These are phyloP conservation scores for Bactericera cockerelli DNA, from an alignment of 1,140 invertebrate species.

Conservation along the genomic window DNA sequence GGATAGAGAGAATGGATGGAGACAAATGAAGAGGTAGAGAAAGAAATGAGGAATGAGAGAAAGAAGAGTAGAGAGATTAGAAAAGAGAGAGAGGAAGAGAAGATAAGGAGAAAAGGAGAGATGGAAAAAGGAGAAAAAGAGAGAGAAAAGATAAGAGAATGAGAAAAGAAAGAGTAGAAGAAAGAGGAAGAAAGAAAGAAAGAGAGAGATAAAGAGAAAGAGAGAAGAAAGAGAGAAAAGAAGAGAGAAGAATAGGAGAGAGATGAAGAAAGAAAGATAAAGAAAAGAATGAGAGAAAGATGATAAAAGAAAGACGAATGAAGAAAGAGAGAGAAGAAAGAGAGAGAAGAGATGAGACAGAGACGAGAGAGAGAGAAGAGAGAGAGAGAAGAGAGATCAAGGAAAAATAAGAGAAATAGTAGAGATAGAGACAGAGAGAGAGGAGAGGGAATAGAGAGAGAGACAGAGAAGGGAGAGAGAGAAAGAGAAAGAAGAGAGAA, in stretches of 20 bases:
- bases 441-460: too few relatives aligned
- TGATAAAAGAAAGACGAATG: too few relatives aligned
- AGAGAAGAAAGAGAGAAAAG: not conserved
- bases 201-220: not conserved
- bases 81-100: not conserved
- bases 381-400: not conserved
- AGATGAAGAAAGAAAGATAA: not conserved
- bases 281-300: not conserved
- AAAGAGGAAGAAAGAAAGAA: not conserved
- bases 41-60: not conserved
- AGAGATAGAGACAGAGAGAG: too few relatives aligned
- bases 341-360: not conserved
- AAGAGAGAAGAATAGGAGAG: not conserved
- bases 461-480: too few relatives aligned
- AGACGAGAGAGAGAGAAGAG: not conserved
- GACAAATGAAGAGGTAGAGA: not conserved
- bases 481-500: too few relatives aligned
- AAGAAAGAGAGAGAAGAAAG: not conserved
- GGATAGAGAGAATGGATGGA: not conserved
- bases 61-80: not conserved
- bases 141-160: not conserved
- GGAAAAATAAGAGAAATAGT: not conserved
- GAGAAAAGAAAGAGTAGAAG: not conserved
- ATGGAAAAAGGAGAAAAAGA: too few relatives aligned
- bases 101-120: not conserved